Conservation (phyloP, 2,113 vertebrate genomes). For the Anthoscopus minutus region DNA sequence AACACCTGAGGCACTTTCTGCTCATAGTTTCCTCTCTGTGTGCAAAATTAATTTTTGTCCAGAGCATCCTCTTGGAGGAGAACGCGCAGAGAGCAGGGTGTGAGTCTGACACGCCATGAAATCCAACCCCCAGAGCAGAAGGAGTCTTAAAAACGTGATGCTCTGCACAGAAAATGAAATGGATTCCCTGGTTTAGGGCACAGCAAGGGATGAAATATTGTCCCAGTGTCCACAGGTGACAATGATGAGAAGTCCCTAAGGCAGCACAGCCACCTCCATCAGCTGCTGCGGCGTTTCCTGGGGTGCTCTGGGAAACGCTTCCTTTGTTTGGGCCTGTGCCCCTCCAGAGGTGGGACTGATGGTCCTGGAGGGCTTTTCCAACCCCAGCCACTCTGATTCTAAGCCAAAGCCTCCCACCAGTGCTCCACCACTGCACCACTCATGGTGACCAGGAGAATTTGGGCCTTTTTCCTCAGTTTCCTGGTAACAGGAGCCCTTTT, state of each 20-base stretch:
- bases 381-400: background rate
- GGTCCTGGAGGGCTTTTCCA: background rate
- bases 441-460: background rate
- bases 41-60: background rate
- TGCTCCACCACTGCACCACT: background rate
- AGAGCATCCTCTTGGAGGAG: background rate
- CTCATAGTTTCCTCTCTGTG: background rate
- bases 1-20: background rate
- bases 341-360: background rate
- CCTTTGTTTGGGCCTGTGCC: background rate
- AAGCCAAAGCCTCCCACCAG: background rate
- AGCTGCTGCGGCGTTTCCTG: background rate
- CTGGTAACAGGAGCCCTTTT: background rate
- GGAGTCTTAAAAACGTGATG: background rate
- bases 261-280: background rate
- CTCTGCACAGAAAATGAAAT: background rate
- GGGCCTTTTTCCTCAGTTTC: accelerated
- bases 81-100: background rate
- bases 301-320: background rate
- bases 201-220: background rate
- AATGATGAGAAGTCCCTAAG: accelerated
- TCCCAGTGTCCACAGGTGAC: background rate
- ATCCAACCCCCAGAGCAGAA: background rate
- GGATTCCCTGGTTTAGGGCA: background rate
- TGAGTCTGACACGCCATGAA: background rate